Conservation (phyloP, 1,140 invertebrate genomes). For the Wasmannia auropunctata region DNA sequence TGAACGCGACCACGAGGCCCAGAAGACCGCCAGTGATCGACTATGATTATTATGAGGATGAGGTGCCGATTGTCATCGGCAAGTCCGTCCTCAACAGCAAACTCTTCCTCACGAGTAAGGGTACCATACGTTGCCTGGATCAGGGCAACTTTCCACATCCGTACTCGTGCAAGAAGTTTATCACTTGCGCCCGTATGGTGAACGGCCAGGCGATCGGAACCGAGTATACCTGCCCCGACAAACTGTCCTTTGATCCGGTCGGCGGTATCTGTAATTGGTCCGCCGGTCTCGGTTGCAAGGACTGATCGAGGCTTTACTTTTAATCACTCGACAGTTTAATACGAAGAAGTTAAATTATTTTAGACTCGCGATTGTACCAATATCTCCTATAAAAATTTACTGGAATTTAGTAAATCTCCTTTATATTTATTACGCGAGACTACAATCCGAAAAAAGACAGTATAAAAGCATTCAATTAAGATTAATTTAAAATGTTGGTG, state of each 20-base stretch:
- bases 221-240: constrained; percentile 94
- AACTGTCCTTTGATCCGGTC: constrained; percentile 93
- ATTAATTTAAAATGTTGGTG: neutral
- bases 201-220: constrained; percentile 91
- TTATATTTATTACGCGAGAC: neutral
- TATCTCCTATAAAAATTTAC: neutral
- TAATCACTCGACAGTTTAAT: constrained; percentile 1
- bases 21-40: constrained; percentile 83
- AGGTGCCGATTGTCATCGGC: constrained; percentile 85
- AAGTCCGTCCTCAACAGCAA: constrained; percentile 87
- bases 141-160: constrained; percentile 96
- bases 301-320: constrained; percentile 74
- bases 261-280: constrained; percentile 96
- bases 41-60: constrained; percentile 90
- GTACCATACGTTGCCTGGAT: constrained; percentile 91
- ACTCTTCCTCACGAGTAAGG: constrained; percentile 86
- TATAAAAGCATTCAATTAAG: neutral
- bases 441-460: neutral
- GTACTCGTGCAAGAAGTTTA: constrained; percentile 94
- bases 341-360: neutral
- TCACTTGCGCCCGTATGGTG: constrained; percentile 93
- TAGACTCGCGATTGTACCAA: neutral
- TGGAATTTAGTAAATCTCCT: neutral
- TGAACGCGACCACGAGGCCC: constrained; percentile 75
- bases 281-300: constrained; percentile 90